Percentiles rank a stretch among this genome's conserved stretches.
phyloP scores from a whole-genome alignment of 2,888 invertebrate species.

The Periphyllus acericola region DNA sequence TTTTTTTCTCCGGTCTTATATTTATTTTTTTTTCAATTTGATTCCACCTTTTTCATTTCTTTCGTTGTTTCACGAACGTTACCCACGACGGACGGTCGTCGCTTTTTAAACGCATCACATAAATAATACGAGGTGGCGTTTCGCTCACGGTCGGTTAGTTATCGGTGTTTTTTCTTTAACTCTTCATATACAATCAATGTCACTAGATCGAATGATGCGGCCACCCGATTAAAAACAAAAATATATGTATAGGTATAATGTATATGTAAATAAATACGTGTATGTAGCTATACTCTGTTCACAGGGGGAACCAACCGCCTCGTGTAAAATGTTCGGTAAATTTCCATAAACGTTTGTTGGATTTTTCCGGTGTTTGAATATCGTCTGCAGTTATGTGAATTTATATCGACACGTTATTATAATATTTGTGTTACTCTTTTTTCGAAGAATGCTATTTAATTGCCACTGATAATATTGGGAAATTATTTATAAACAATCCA shows the following conservation, averaged over 20 bases:
- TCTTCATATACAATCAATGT: slow-evolving; percentile 40
- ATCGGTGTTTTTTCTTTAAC: slow-evolving; percentile 15
- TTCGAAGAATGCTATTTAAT: too few relatives aligned
- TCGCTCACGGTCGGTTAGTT: slow-evolving; percentile 58
- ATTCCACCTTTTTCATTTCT: background rate
- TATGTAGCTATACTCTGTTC: background rate
- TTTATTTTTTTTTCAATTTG: background rate
- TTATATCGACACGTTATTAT: background rate
- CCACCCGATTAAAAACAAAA: slow-evolving; percentile 28
- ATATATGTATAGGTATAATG: background rate
- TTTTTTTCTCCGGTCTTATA: background rate
- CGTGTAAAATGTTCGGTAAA: background rate
- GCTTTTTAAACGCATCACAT: slow-evolving; percentile 51
- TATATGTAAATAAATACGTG: background rate
- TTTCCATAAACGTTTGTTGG: background rate
- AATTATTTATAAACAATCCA: too few relatives aligned
- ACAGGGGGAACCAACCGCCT: background rate
- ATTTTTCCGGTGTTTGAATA: background rate
- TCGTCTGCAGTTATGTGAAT: background rate
- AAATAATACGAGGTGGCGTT: slow-evolving; percentile 56
- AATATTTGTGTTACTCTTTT: too few relatives aligned
- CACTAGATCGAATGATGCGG: slow-evolving; percentile 21
- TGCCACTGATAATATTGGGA: too few relatives aligned
- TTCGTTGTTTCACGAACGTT: background rate
- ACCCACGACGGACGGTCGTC: background rate